Base-by-base conservation (phyloP, 2,113 vertebrate species). In the Sturnira hondurensis region DNA sequence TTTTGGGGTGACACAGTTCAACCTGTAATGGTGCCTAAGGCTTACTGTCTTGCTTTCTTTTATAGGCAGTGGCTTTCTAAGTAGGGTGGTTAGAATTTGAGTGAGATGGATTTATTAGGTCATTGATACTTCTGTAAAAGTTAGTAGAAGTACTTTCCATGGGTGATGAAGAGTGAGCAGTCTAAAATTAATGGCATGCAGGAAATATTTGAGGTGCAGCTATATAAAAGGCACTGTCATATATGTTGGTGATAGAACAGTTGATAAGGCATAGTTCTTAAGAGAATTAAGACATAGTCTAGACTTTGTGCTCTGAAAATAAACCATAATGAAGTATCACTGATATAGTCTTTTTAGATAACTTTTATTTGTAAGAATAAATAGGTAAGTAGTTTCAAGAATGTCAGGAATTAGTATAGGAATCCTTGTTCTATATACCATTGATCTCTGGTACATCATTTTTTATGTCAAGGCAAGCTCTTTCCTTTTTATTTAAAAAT, bases 321-420 rank as follows among this genome's bases (percentile, higher is more conserved):
- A 91, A 93, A 70, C n/a, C 26, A 38, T 91, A 93, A 58, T 50
- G 50, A 93, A 90, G 36, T 89, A n/a, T 82, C 54, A 63, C 28
- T 54, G 43, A 83, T 61, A 38, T n/a, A 61, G 22, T 85, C 0
- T 71, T n/a, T 50, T 83, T 71, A 56, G 68, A 33, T 93, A 56
- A 77, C 67, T 76, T 70, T 86, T 81, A 38, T 83, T 93, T 77
- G 36, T 61, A 13, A n/a, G 7, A 89, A 15, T 89, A 80, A 74
- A 12, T 58, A 78, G 9, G 33, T 81, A 43, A 81, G 14, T 52
- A 82, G 8, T 86, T 89, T 95, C 15, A 91, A 36, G 54, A 88
- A 77, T 31, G 58, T 71, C 19, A 85, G 50, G 54, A 89, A 76
- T 74, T 58, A 61, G 74, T 80, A 24, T 38, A 12, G 50, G n/a